Base-by-base conservation (phyloP, 2,113 vertebrate species). In the Urocynchramus pylzowi region DNA sequence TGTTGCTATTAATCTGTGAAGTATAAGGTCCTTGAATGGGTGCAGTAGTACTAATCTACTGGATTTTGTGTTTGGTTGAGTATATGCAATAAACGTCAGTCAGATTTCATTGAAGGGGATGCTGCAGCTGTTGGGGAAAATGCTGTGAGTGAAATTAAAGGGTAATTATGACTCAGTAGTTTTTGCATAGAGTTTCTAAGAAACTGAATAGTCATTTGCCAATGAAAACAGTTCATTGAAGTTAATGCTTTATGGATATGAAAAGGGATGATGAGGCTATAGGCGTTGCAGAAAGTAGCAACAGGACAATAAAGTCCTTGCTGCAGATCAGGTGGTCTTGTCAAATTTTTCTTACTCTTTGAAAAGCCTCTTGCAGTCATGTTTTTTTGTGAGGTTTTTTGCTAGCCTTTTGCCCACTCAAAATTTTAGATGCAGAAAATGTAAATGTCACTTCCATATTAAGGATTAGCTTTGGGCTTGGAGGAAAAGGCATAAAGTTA, bases 401-500 rank as follows among this genome's bases (percentile, higher is more conserved):
- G 31, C 74, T 75, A 81, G 33, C 60, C 53, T 95, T 95, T 83
- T 77, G n/a, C 56, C 33, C n/a, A 69, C 81, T 87, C 84, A 92
- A 42, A 57, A 64, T 90, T 85, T 91, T 76, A 76, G 61, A 83
- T 74, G 33, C 47, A 87, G 68, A 92, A 93, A 78, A 84, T 70
- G 4, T 91, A 96, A 96, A 89, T 92, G 89, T 56, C 67, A 73
- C 30, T 90, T 71, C 61, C 45, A 22, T 91, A 81, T 77, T 90
- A 78, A 95, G 71, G 39, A 57, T 96, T 83, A 85, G 50, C 57
- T 91, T 92, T 87, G 71, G 59, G 47, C 76, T 77, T 74, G 31
- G n/a, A 95, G 42, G 61, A 97, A 74, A 87, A 88, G 63, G 54
- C 37, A 31, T 44, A 1, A 83, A 64, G 92, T 87, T 95, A 94